A percentile compares a stretch with the other conserved stretches of the same genome.
phyloP scores from a whole-genome alignment of 2,797 vertebrate species.

The Betta splendens region DNA sequence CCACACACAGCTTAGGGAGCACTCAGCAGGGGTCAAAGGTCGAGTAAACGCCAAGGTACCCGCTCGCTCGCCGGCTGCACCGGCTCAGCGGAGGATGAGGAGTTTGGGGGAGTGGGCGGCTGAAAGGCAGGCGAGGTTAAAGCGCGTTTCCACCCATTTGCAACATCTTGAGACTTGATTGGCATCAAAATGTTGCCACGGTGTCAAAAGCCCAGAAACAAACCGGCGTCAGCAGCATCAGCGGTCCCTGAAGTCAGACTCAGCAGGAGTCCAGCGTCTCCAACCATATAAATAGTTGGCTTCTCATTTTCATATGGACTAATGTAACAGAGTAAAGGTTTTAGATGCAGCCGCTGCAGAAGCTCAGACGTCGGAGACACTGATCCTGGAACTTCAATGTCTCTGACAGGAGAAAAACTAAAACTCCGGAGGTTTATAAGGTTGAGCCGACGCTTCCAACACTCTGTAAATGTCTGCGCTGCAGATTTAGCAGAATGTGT shows the following conservation, averaged over 20 bases:
- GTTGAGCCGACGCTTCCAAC: no score
- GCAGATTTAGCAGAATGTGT: no score
- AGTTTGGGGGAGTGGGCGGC: slow-evolving; percentile 53
- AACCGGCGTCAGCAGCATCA: not conserved
- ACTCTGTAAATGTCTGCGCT: no score
- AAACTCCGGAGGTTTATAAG: not conserved
- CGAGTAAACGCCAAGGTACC: slow-evolving; percentile 15
- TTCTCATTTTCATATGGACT: no score
- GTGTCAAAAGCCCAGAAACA: slow-evolving; percentile 20
- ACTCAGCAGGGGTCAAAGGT: slow-evolving; percentile 48
- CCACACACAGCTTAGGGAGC: slow-evolving; percentile 50
- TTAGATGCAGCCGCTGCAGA: no score
- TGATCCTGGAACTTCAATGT: not conserved
- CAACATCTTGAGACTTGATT: slow-evolving; percentile 11
- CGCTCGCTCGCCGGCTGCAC: slow-evolving; percentile 19
- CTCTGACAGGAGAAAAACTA: not conserved
- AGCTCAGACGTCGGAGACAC: no score
- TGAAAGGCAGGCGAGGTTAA: slow-evolving; percentile 51
- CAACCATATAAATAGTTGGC: no score
- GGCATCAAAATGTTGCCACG: not conserved
- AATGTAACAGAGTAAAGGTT: no score
- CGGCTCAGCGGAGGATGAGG: slow-evolving; percentile 22
- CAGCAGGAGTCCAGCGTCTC: no score
- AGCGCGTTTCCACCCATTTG: slow-evolving; percentile 38
- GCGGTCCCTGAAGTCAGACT: not conserved